Conservation (phyloP, 2,888 invertebrate genomes). For the Chloroclysta siterata region DNA sequence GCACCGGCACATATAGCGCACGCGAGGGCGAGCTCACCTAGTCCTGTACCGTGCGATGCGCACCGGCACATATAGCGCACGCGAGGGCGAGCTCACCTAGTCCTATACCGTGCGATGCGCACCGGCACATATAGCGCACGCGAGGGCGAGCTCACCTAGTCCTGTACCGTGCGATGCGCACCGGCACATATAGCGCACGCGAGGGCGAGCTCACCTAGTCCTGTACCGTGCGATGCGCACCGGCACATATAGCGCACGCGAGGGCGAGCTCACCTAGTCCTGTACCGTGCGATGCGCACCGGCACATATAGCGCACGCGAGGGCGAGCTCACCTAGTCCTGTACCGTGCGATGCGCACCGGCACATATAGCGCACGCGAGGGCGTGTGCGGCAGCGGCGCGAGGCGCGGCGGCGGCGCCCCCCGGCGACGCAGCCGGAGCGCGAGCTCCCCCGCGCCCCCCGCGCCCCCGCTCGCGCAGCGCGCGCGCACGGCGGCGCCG, state of each 20-base stretch:
- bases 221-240: too few species aligned
- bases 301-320: constrained; percentile 34
- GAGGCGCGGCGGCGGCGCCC: constrained; percentile 47
- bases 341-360: constrained; percentile 20
- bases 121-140: too few species aligned
- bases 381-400: constrained; percentile 47
- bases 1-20: too few species aligned
- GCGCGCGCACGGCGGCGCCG: constrained; percentile 51
- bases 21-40: too few species aligned
- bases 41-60: too few species aligned
- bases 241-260: too few species aligned
- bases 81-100: too few species aligned
- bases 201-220: neutral
- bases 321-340: constrained; percentile 15
- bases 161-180: too few species aligned
- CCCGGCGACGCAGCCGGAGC: constrained; percentile 55
- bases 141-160: too few species aligned
- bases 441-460: constrained; percentile 49
- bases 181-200: too few species aligned
- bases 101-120: too few species aligned
- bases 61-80: too few species aligned
- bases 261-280: neutral
- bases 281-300: constrained; percentile 13
- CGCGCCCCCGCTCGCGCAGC: constrained; percentile 57
- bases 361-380: constrained; percentile 34